Evolutionary conservation across 2,113 vertebrate genomes (phyloP), one percentile per base, ranked within the genome.

Genomic region (Pseudopodoces humilis): DNA sequence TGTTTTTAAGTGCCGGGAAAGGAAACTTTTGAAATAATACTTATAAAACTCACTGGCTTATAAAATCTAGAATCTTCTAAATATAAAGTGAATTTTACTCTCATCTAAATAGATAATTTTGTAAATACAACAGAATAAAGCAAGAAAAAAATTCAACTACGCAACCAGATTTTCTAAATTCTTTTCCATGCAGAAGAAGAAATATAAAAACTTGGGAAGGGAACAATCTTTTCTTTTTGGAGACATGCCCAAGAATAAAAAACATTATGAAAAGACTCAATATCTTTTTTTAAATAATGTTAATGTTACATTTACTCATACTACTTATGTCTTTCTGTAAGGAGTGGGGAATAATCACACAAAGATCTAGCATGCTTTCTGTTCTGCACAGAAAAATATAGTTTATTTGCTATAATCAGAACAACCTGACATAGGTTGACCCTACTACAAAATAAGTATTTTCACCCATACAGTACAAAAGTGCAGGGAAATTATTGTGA

Each of bases 1-100:
- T 52, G 33, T 65, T 28, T 82, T 86, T 63, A 84, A 83, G 47
- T 24, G 3, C 25, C 62, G n/a, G 35, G 47, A 27, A 80, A 88
- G n/a, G 7, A 78, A 64, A 55, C 17, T 90, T 95, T 86, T 56
- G 49, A 91, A 85, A 92, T 76, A 81, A 50, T 14, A 46, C 16
- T 23, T 55, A 53, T 75, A 79, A 86, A 86, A 88, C 4, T 74
- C 46, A 70, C 7, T 50, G n/a, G 30, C 10, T 83, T 91, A 23
- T 55, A 75, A 94, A 85, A 68, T 39, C 31, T 53, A 55, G 52
- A 68, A 28, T 13, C 15, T 76, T 87, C 44, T 56, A 82, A 49
- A 53, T 65, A 44, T 35, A 62, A 72, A 83, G 33, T 31, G 23
- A 46, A 24, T 80, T 81, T 56, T 56, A 30, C 3, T 69, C 3